phyloP scores from a whole-genome alignment of 2,888 invertebrate species.

The Pachliopta kotzebuea region DNA sequence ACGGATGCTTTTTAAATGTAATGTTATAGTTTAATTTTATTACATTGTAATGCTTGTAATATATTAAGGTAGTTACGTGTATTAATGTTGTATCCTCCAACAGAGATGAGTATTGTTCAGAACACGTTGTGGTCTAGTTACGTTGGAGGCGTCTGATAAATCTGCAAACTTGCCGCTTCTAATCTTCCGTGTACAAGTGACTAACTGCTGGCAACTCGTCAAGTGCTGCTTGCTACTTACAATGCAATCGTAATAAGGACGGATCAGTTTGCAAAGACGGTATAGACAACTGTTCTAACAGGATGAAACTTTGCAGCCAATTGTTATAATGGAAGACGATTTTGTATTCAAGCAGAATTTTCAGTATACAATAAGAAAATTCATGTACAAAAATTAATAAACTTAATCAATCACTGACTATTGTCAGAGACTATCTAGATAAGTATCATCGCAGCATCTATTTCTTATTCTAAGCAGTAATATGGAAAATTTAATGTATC shows the following conservation, averaged over 20 bases:
- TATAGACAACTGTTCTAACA: not conserved
- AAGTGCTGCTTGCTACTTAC: constrained; percentile 46
- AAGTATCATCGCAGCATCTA: no score
- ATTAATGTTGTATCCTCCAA: not conserved
- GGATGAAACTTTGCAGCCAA: not conserved
- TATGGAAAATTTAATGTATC: no score
- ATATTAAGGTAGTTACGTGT: not conserved
- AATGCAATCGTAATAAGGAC: constrained; percentile 37
- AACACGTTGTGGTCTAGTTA: constrained; percentile 20
- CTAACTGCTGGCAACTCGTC: constrained; percentile 53
- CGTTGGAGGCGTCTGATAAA: constrained; percentile 44
- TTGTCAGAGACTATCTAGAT: no score
- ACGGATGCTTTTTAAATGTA: not conserved
- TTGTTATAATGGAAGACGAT: no score
- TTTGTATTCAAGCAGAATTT: no score
- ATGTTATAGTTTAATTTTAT: not conserved
- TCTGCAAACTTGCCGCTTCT: constrained; percentile 46
- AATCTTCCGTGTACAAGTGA: constrained; percentile 53
- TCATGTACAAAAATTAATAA: no score
- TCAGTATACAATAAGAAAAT: no score
- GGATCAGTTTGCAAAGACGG: constrained; percentile 7
- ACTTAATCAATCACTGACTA: no score
- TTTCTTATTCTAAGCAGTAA: no score
- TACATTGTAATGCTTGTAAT: not conserved
- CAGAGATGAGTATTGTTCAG: constrained; percentile 31